These are phyloP conservation scores for Phymanthus crucifer DNA, from an alignment of 92 coral and sea anemone genomes.

Conservation along the genomic window DNA sequence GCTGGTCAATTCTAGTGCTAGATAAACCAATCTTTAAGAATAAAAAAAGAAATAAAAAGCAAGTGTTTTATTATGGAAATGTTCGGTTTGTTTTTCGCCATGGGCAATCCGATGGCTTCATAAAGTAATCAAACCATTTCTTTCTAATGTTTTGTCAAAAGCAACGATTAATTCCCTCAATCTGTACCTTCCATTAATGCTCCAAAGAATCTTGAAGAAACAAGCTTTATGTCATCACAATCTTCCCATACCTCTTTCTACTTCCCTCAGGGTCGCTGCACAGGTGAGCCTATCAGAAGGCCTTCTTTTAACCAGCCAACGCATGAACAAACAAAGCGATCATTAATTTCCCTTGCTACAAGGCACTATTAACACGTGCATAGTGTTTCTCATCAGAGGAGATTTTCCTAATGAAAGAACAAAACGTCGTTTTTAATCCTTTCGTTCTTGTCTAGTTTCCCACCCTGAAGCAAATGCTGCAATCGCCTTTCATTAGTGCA, in stretches of 20 bases:
- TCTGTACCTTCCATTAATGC: neutral
- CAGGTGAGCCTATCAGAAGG: neutral
- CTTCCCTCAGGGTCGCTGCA: neutral
- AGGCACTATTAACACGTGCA: neutral
- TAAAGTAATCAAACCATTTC: neutral
- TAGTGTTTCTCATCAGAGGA: neutral
- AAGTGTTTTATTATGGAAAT: neutral
- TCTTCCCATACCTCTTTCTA: neutral
- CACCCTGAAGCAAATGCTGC: neutral
- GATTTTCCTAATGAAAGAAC: neutral
- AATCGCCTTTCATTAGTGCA: slow-evolving; percentile 3
- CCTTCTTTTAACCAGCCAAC: neutral
- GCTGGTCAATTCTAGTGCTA: neutral
- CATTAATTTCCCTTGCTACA: neutral
- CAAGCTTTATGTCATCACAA: neutral
- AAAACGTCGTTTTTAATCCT: neutral
- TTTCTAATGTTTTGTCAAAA: neutral
- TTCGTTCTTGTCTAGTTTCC: neutral
- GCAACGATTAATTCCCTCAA: neutral
- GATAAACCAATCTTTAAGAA: neutral
- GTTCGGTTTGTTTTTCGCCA: neutral
- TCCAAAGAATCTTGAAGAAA: neutral
- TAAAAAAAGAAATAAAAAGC: neutral
- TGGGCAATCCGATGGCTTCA: too few relatives aligned
- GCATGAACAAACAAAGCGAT: neutral